Percentiles rank a stretch among this genome's conserved stretches.
These are phyloP conservation scores for Prunella fulvescens DNA, from an alignment of 2,113 vertebrate species.

Conservation along the genomic window DNA sequence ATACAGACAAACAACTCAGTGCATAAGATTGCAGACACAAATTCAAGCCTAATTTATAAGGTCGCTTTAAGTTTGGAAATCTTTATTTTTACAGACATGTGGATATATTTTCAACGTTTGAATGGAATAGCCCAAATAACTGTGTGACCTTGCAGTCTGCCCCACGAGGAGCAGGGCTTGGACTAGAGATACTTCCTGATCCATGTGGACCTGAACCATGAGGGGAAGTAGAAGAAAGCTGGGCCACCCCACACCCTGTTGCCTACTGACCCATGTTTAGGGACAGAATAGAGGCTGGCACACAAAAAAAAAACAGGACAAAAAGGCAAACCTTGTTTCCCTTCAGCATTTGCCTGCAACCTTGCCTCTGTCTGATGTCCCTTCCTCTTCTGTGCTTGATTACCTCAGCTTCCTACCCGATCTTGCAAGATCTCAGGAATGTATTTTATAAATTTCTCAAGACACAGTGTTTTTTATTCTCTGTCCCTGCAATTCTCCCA, in stretches of 20 bases:
- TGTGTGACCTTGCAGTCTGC: neutral
- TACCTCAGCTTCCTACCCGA: neutral
- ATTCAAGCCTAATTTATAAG: neutral
- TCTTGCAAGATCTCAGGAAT: neutral
- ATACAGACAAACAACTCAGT: neutral
- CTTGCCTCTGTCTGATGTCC: neutral
- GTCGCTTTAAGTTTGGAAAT: neutral
- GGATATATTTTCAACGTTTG: neutral
- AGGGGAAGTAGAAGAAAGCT: neutral
- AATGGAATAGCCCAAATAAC: neutral
- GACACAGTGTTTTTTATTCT: neutral
- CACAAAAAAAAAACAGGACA: neutral
- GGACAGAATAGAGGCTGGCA: neutral
- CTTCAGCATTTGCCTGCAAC: neutral
- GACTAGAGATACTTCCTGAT: neutral
- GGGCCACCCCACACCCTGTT: neutral
- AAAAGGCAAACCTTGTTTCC: neutral
- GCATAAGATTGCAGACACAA: neutral
- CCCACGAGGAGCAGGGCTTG: neutral
- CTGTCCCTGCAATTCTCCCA: neutral
- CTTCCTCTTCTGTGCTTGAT: neutral
- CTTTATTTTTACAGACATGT: neutral
- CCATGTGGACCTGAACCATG: neutral
- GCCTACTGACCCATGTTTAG: neutral
- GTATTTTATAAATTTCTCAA: neutral